Conservation (phyloP, 2,888 invertebrate genomes). For the Microctonus brassicae region DNA sequence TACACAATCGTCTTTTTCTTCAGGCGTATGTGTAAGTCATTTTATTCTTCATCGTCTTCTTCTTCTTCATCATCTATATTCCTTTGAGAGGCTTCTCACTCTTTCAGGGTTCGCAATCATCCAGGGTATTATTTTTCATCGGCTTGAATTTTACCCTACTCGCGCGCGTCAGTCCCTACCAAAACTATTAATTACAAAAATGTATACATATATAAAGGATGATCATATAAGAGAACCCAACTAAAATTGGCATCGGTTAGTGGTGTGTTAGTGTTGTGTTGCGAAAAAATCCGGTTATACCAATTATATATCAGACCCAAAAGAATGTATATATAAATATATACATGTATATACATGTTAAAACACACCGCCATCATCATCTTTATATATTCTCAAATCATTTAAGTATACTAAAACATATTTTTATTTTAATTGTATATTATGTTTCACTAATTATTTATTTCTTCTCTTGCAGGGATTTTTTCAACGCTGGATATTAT, state of each 20-base stretch:
- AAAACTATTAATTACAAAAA: conserved; percentile 65
- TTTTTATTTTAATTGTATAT: no score
- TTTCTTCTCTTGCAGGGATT: background rate
- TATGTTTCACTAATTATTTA: background rate
- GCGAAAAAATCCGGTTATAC: conserved; percentile 60
- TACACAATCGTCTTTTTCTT: background rate
- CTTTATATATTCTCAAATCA: background rate
- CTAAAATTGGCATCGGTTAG: conserved; percentile 46
- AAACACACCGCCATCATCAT: conserved; percentile 4
- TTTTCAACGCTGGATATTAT: background rate
- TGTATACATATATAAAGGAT: conserved; percentile 25
- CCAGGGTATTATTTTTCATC: conserved; percentile 41
- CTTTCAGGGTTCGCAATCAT: background rate
- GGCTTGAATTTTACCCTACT: conserved; percentile 3
- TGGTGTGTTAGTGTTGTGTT: conserved; percentile 42
- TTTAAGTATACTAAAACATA: background rate
- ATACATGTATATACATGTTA: background rate
- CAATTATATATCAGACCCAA: conserved; percentile 57
- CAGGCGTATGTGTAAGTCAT: background rate
- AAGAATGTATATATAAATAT: background rate
- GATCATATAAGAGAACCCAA: conserved; percentile 29
- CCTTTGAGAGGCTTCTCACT: conserved; percentile 14
- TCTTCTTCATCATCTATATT: background rate
- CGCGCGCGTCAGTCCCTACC: conserved; percentile 26
- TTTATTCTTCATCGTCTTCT: background rate